Base-by-base conservation (phyloP, 2,113 vertebrate species). In the Clupea harengus region DNA sequence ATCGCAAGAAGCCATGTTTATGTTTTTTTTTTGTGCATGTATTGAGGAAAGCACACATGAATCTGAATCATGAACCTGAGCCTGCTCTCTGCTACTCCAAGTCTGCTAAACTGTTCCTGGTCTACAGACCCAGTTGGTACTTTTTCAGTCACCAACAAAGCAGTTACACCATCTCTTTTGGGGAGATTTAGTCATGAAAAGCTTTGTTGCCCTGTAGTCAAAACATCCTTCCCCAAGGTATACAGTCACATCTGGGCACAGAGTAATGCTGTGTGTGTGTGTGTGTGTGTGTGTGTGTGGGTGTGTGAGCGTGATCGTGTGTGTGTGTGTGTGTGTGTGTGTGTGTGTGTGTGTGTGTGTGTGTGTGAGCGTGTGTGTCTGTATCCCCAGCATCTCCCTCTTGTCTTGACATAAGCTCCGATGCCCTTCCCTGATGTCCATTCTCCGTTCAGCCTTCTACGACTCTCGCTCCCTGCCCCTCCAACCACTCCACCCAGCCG, bases 221-320 rank as follows among this genome's bases (percentile, higher is more conserved):
- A n/a, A 64, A 64, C n/a, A 25, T 8, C 20, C 60, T 6, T n/a
- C 60, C 5, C 57, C 18, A 64, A 25, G 17, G 15, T 57, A 17
- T 13, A 57, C 13, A 11, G 52, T 57, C 15, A 57, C 52, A 57
- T 57, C 52, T 17, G 52, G 86, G 83, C 88, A 93, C 91, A 92
- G 60, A n/a, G 60, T 22, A 64, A 64, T 20, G 57, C 6, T 22
- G 60, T 64, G 60, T 64, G 60, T 25, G 60, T 64, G 47, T 49
- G 47, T 10, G 47, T 49, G 47, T 49, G 47, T 10, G 47, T 49
- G 47, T 9, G 60, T 25, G 22, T 64, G 57, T n/a, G 57, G 11
- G 57, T 60, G 57, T 22, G 57, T 60, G 57, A 1, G 57, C 18
- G 52, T 54, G 52, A 6, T 3, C 18, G 52, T 54, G 52, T 54